Base-by-base conservation (phyloP, 2,888 invertebrate genomes). In the Cryptocheilus praepositus region DNA sequence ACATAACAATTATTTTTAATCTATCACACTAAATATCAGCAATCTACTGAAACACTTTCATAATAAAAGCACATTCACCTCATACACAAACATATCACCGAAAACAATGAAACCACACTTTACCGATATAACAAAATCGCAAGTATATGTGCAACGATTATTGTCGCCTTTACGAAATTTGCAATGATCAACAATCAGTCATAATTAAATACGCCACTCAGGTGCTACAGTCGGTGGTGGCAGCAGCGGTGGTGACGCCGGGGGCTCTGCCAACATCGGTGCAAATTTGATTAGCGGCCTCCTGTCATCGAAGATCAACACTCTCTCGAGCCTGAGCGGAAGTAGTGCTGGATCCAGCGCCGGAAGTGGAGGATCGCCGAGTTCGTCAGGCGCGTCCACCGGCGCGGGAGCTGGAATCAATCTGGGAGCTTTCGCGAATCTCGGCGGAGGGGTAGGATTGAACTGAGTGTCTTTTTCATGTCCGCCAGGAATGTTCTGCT, bases 361-460 rank as follows among this genome's bases (percentile, higher is more conserved):
- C 4, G 68, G 77, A 4, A 61, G 62, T 28, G 71, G 75, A 11
- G 67, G 69, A 5, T 61, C 70, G 25, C 58, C 58, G 61, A 57
- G 45, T 57, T 13, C 22, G 13, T 21, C 21, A 1, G 44, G 21
- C 13, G 36, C 28, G n/a, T n/a, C n/a, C n/a, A n/a, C n/a, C 19
- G 68, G 76, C 11, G 59, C 75, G 25, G 74, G 79, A 53, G 76
- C 71, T 7, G 84, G 83, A 46, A 62, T 80, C 69, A 83, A 82
- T 72, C 71, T 84, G 65, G 87, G 86, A 70, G 81, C 80, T 51
- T 84, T 80, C 68, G 83, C 77, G 63, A 83, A 81, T 63, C 16
- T 82, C 58, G 83, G 80, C 70, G 85, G 80, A 78, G 85, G 85
- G 85, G 85, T 85, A 85, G 80, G 85, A 77, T 77, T 73, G 59